Evolutionary conservation across 2,113 vertebrate species (phyloP).

Genomic region (Piprites chloris): DNA sequence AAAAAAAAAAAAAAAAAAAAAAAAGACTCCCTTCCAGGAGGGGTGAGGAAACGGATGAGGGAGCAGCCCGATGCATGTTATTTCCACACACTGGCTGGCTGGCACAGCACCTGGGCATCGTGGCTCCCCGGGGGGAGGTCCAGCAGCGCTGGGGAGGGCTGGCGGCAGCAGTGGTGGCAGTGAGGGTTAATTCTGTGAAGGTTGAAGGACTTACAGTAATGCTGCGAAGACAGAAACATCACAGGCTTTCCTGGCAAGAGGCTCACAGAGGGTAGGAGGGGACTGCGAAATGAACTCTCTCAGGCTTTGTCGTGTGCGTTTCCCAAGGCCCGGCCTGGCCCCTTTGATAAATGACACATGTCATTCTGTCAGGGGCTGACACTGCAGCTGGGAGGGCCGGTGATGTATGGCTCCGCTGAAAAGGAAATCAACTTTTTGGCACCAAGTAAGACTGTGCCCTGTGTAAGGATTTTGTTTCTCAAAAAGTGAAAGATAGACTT

Average conservation of each 20-base stretch:
- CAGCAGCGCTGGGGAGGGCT: background rate
- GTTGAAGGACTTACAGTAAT: slow-evolving; percentile 84
- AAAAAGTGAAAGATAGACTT: slow-evolving; percentile 82
- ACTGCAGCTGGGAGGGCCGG: slow-evolving; percentile 97
- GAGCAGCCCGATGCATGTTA: background rate
- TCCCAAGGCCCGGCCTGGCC: slow-evolving; percentile 99
- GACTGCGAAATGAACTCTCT: slow-evolving; percentile 98
- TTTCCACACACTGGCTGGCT: background rate
- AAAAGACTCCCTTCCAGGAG: background rate
- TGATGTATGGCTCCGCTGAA: slow-evolving; percentile 97
- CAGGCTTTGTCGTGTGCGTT: slow-evolving; percentile 98
- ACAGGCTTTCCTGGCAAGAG: slow-evolving; percentile 92
- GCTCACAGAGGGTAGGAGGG: slow-evolving; percentile 85
- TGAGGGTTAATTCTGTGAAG: slow-evolving; percentile 78
- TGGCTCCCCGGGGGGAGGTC: background rate
- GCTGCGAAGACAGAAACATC: slow-evolving; percentile 88
- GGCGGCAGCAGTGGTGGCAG: background rate
- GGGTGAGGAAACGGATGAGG: background rate
- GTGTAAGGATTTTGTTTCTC: slow-evolving; percentile 87
- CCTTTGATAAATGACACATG: slow-evolving; percentile 99
- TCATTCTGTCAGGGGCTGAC: slow-evolving; percentile 99
- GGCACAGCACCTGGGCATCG: background rate
- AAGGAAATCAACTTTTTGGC: slow-evolving; percentile 99
- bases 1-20: background rate
- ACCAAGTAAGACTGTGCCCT: slow-evolving; percentile 90